Conservation (phyloP, 2,113 vertebrate genomes). For the Panthera uncia region DNA sequence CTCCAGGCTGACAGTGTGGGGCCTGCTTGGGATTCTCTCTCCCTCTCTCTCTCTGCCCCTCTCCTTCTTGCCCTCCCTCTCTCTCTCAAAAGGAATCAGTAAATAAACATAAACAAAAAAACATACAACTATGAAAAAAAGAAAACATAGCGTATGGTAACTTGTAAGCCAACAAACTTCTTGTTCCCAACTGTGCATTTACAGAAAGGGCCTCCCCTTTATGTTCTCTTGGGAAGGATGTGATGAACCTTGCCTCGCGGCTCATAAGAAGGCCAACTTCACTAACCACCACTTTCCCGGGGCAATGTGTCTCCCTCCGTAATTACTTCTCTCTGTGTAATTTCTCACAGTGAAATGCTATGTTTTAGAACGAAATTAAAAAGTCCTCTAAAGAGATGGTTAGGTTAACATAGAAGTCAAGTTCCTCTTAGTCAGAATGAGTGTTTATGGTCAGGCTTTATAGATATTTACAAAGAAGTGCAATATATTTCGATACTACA, state of each 20-base stretch:
- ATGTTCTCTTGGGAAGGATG: background rate
- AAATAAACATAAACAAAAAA: too few species aligned
- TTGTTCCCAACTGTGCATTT: slow-evolving; percentile 44
- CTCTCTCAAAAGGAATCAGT: too few species aligned
- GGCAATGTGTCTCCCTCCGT: slow-evolving; percentile 67
- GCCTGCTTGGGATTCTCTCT: too few species aligned
- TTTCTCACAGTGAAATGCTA: slow-evolving; percentile 63
- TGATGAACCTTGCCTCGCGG: slow-evolving; percentile 39
- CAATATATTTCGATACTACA: background rate
- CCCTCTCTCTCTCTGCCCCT: too few species aligned
- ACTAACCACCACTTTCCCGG: slow-evolving; percentile 52
- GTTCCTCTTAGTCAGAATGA: slow-evolving; percentile 44
- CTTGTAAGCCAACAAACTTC: slow-evolving; percentile 46
- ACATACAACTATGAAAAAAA: background rate
- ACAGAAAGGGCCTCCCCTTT: slow-evolving; percentile 15
- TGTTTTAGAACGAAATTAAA: slow-evolving; percentile 77
- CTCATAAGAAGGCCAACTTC: slow-evolving; percentile 48
- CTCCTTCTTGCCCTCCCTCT: too few species aligned
- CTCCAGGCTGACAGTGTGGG: too few species aligned
- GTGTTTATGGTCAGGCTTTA: background rate
- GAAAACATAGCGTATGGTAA: slow-evolving; percentile 44
- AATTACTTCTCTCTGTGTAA: slow-evolving; percentile 75
- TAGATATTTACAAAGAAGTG: slow-evolving; percentile 1
- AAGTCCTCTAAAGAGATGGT: slow-evolving; percentile 72
- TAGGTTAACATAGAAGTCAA: slow-evolving; percentile 73